Evolutionary conservation across 2,888 invertebrate genomes (phyloP).

Genomic region (Auanema freiburgensis): DNA sequence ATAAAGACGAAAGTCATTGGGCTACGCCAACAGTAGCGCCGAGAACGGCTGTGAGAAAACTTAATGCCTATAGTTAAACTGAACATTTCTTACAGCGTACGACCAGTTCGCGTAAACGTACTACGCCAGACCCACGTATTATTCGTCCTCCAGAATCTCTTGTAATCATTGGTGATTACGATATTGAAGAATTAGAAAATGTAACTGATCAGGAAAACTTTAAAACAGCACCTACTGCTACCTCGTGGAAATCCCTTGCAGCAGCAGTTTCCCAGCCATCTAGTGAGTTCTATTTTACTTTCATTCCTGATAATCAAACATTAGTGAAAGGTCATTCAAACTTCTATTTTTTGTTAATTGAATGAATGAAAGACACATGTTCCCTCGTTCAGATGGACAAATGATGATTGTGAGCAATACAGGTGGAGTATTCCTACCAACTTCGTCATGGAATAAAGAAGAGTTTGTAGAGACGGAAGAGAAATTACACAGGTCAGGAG

Average conservation of each 20-base stretch:
- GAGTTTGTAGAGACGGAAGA: background rate
- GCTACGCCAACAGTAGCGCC: background rate
- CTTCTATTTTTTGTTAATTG: too few relatives aligned
- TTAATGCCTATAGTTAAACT: background rate
- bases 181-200: constrained; percentile 29
- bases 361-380: background rate
- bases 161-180: constrained; percentile 45
- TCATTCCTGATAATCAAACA: background rate
- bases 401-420: constrained; percentile 11
- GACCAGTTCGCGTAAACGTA: constrained; percentile 25
- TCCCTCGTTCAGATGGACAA: background rate
- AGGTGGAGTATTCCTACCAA: constrained; percentile 9
- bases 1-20: constrained; percentile 17
- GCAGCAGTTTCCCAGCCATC: background rate
- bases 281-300: background rate
- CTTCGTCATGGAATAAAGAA: constrained; percentile 10
- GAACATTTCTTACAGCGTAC: background rate
- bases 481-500: too few relatives aligned
- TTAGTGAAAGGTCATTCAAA: background rate
- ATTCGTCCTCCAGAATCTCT: constrained; percentile 45
- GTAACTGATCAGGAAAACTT: constrained; percentile 2
- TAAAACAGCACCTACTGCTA: constrained; percentile 15
- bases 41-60: constrained; percentile 1
- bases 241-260: constrained; percentile 1
- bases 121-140: constrained; percentile 48